Evolutionary conservation across 2,797 vertebrate genomes (phyloP).

Genomic region (Heteromormyrus szaboi): DNA sequence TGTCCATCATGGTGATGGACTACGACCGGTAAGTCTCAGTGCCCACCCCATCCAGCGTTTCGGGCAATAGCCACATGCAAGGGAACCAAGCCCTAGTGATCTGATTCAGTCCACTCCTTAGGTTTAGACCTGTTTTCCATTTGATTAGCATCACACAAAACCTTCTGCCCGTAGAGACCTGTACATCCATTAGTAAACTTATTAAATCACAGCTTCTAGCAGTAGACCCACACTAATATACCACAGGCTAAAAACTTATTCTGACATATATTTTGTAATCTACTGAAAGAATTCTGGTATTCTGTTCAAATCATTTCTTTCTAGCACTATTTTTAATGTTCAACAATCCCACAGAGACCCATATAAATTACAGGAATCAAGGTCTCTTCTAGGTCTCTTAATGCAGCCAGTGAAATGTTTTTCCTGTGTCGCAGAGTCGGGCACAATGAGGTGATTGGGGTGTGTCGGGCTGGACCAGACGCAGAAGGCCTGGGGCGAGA

Average conservation of each 20-base stretch:
- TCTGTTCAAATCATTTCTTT: not conserved
- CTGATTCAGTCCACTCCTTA: not conserved
- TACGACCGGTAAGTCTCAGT: conserved; percentile 78
- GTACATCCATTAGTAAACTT: not conserved
- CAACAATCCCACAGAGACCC: not conserved
- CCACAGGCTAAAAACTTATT: not conserved
- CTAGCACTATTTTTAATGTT: not conserved
- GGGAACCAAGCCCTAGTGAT: not conserved
- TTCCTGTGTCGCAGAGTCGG: conserved; percentile 70
- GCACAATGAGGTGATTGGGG: conserved; percentile 96
- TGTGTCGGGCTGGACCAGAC: conserved; percentile 83
- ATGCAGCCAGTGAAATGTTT: not conserved
- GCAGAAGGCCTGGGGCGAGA: conserved; percentile 88
- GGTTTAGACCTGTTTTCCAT: not conserved
- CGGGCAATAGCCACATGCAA: not conserved
- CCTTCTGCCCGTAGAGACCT: not conserved
- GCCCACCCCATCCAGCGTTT: not conserved
- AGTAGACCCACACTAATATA: not conserved
- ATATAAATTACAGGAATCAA: not conserved
- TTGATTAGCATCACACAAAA: not conserved
- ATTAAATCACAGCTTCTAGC: not conserved
- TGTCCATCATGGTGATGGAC: conserved; percentile 95
- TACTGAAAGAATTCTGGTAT: not conserved
- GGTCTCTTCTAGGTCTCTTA: not conserved
- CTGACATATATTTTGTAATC: not conserved